Base-by-base conservation (phyloP, 2,888 invertebrate genomes). In the Hybos culiciformis region DNA sequence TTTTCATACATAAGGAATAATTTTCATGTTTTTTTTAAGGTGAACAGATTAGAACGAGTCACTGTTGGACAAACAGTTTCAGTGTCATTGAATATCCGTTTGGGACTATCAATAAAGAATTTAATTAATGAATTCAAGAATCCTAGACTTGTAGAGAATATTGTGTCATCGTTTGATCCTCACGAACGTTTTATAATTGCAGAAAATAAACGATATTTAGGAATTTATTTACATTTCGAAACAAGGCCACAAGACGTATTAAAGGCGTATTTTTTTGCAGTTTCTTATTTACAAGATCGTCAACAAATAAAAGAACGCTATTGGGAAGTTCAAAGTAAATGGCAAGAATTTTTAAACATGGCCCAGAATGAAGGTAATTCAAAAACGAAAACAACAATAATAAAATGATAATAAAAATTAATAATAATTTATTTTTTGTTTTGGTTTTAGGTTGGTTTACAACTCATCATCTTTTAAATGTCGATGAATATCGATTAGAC, bases 21-120 rank as follows among this genome's bases (percentile, higher is more conserved):
- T 3, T 24, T 33, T 19, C 33, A 19, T n/a, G 5, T 21, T 8
- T 36, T 9, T 18, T 3, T 39, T 18, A 33, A 60, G 60, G 62
- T 63, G 4, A 92, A 92, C 59, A 67, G 67, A 50, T 65, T 68
- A 47, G 92, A 93, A 66, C 79, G 80, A 17, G 75, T 84, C 5
- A 64, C 82, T 20, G 54, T 77, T 38, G 73, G 76, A 38, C 62
- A 63, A 52, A 74, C 73, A 1, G 66, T 67, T 1, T 67, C 66
- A 1, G 62, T 67, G 2, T 65, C 66, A 2, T 51, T 63, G 4
- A 60, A 62, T 42, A 59, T 67, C 17, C 54, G 56, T 6, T 50
- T 67, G 11, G 66, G 66, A 4, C 47, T 66, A 12, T 65, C 65
- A 14, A 62, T 62, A 1, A 63, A 61, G 44, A 52, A 62, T 52